Base-by-base conservation (phyloP, 2,113 vertebrate genomes). In the Indri indri region DNA sequence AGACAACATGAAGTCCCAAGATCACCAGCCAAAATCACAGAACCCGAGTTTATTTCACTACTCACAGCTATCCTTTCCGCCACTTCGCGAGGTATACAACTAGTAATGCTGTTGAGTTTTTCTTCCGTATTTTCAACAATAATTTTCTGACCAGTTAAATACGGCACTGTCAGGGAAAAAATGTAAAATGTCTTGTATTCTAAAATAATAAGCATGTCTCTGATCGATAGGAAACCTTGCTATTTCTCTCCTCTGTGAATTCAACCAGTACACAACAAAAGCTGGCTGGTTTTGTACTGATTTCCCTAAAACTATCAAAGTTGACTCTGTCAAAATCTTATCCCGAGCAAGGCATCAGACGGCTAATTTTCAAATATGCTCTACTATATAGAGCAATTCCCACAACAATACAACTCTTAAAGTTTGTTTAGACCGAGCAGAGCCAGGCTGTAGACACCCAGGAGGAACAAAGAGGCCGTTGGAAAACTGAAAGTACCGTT, bases 151-250 rank as follows among this genome's bases (percentile, higher is more conserved):
- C 45, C 22, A 16, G 76, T 25, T n/a, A 52, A 52, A 42, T 5
- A 6, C 0, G 23, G 59, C 37, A 0, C 1, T 9, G 5, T 34
- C 14, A 0, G 20, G 63, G 14, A 18, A 23, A 27, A 18, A 63
- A n/a, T 16, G 71, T 5, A 17, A n/a, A 16, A 37, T 0, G 13
- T 1, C 45, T 8, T 0, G 0, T 25, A 13, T 45, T 91, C 95
- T 95, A 70, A 90, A 96, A 87, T 10, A 91, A 18, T 18, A 96
- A 45, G 7, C 34, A 34, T 34, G 23, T 9, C 88, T 42, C 66
- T 92, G 37, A 87, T 80, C 61, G 81, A 79, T 14, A 97, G 92
- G 95, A 98, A 97, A 98, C 95, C 57, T 74, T 8, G n/a, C 61
- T 47, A 5, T 8, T 37, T 89, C 25, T 96, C 88, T 52, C 90